A percentile compares a stretch with the other conserved stretches of the same genome.
Evolutionary conservation across 2,888 invertebrate species (phyloP).

Genomic region (Epistrophe eligans): DNA sequence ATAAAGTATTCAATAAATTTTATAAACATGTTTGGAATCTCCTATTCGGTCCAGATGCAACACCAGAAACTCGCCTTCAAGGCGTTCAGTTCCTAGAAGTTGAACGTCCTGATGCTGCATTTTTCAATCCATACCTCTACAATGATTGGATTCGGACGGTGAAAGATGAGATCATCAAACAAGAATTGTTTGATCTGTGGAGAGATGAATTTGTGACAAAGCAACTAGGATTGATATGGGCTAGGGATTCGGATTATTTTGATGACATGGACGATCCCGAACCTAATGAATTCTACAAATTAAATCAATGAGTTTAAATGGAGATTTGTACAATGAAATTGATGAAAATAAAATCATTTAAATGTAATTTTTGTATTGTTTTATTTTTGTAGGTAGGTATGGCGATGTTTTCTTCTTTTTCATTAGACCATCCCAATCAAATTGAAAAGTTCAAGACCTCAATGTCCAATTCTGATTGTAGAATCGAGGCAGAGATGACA

Average conservation of each 20-base stretch:
- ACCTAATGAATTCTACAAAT: constrained; percentile 79
- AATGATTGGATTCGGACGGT: constrained; percentile 82
- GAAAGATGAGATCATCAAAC: constrained; percentile 79
- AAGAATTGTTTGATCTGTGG: constrained; percentile 80
- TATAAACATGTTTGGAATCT: constrained; percentile 79
- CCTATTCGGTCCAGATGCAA: constrained; percentile 76
- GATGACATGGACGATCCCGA: constrained; percentile 78
- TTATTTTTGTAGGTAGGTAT: too few species aligned
- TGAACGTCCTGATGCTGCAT: constrained; percentile 83
- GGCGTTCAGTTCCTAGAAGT: constrained; percentile 79
- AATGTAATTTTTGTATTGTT: neutral
- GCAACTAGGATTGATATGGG: constrained; percentile 81
- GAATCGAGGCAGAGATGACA: too few species aligned
- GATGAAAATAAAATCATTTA: neutral
- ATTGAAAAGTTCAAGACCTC: too few species aligned
- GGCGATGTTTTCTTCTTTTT: too few species aligned
- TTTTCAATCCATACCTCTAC: constrained; percentile 79
- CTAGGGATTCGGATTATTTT: constrained; percentile 81
- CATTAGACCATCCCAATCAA: too few species aligned
- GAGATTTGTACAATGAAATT: neutral
- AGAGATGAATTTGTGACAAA: constrained; percentile 79
- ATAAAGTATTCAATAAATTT: constrained; percentile 50
- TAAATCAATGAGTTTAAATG: neutral
- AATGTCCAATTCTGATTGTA: too few species aligned
- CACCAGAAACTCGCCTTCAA: constrained; percentile 70